Evolutionary conservation across 2,888 invertebrate species (phyloP).

Genomic region (Scaptomyza parva): DNA sequence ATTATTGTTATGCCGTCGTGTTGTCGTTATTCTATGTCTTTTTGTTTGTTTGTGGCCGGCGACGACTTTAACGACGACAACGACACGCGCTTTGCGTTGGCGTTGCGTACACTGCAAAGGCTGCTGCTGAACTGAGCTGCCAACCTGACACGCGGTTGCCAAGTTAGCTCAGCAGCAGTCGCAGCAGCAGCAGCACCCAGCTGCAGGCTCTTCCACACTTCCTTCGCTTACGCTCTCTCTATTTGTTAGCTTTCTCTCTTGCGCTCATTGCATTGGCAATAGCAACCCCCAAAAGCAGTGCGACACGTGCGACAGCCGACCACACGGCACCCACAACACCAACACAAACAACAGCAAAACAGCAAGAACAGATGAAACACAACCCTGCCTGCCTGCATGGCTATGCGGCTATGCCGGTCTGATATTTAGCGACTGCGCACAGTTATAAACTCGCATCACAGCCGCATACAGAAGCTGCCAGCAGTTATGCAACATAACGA

Average conservation of each 20-base stretch:
- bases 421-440: constrained; percentile 49
- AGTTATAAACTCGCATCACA: constrained; percentile 27
- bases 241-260: constrained; percentile 3
- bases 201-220: constrained; percentile 28
- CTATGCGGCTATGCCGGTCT: constrained; percentile 57
- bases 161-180: constrained; percentile 54
- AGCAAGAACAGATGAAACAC: constrained; percentile 13
- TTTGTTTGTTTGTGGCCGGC: constrained; percentile 22
- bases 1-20: constrained; percentile 44
- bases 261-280: neutral
- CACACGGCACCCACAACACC: constrained; percentile 52
- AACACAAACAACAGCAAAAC: constrained; percentile 22
- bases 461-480: constrained; percentile 44
- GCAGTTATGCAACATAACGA: constrained; percentile 39
- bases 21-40: constrained; percentile 45
- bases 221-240: constrained; percentile 4
- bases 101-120: constrained; percentile 73
- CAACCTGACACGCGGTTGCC: constrained; percentile 53
- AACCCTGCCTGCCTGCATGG: constrained; percentile 49
- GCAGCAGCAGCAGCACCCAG: constrained; percentile 14
- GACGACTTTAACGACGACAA: constrained; percentile 26
- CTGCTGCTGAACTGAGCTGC: constrained; percentile 78
- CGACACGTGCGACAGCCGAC: constrained; percentile 46
- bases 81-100: constrained; percentile 58
- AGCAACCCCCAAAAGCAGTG: constrained; percentile 58